phyloP scores from a whole-genome alignment of 1,140 invertebrate species.

The Drosophila guanche region DNA sequence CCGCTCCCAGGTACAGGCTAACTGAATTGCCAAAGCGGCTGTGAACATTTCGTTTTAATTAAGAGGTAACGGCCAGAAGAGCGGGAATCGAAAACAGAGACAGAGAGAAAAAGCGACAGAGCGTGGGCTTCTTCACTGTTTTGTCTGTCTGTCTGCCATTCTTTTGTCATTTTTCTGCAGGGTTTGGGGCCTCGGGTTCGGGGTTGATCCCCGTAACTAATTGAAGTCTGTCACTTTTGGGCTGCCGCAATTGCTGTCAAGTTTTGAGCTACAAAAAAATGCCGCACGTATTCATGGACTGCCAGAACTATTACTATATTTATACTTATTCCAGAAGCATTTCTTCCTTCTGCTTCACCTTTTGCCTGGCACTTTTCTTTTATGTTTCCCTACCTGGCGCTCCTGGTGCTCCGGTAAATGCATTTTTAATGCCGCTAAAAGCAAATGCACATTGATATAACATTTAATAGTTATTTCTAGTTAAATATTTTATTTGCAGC shows the following conservation, averaged over 20 bases:
- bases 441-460: conserved; percentile 57
- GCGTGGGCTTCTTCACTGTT: not conserved
- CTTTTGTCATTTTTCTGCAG: no score
- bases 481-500: conserved; percentile 35
- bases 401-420: conserved; percentile 27
- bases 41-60: conserved; percentile 55
- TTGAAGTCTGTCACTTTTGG: no score
- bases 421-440: conserved; percentile 61
- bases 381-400: conserved; percentile 17
- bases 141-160: no score
- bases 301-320: no score
- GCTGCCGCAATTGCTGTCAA: no score
- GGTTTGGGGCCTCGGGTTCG: no score
- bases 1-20: conserved; percentile 12
- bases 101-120: not conserved
- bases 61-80: conserved; percentile 11
- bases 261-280: no score
- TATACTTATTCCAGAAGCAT: no score
- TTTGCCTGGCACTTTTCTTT: not conserved
- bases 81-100: conserved; percentile 1
- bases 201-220: no score
- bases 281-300: no score
- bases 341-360: no score
- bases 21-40: conserved; percentile 51
- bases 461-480: conserved; percentile 51